phyloP scores from a whole-genome alignment of 2,797 vertebrate genomes.

The Graptemys geographica region DNA sequence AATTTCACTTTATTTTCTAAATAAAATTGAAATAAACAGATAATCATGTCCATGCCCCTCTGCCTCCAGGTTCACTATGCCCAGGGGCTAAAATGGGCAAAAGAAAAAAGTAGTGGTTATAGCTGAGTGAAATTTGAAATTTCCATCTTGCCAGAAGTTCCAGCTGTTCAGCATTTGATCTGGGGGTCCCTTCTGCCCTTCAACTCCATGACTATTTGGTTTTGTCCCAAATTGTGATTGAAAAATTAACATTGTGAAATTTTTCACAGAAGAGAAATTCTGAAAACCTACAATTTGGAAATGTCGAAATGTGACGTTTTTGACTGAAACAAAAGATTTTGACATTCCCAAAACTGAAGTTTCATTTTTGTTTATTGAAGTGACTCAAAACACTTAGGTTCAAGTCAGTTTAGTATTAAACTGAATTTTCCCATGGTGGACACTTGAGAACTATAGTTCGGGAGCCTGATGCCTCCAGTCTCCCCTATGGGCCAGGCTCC shows the following conservation, averaged over 20 bases:
- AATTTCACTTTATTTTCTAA: not conserved
- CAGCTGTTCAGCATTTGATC: not conserved
- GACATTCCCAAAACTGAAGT: not conserved
- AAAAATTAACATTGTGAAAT: not conserved
- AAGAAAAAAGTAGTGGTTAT: constrained; percentile 33
- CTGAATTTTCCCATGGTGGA: not conserved
- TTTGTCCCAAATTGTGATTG: constrained; percentile 6
- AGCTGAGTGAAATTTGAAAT: constrained; percentile 13
- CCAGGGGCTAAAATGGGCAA: not conserved
- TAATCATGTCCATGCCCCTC: not conserved
- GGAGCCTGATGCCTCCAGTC: not conserved
- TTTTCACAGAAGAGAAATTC: not conserved
- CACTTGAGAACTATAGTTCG: constrained; percentile 1
- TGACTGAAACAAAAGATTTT: constrained; percentile 18
- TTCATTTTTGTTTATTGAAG: constrained; percentile 7
- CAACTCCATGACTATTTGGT: not conserved
- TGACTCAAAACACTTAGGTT: not conserved
- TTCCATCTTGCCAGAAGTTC: constrained; percentile 18
- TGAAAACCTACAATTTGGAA: not conserved
- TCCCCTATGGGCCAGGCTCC: constrained; percentile 29
- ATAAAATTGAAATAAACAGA: not conserved
- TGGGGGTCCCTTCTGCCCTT: not conserved
- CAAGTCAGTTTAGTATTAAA: constrained; percentile 2
- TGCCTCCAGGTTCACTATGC: constrained; percentile 22
- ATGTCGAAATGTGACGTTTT: not conserved